Base-by-base conservation (phyloP, 2,797 vertebrate genomes). In the Tadarida brasiliensis region DNA sequence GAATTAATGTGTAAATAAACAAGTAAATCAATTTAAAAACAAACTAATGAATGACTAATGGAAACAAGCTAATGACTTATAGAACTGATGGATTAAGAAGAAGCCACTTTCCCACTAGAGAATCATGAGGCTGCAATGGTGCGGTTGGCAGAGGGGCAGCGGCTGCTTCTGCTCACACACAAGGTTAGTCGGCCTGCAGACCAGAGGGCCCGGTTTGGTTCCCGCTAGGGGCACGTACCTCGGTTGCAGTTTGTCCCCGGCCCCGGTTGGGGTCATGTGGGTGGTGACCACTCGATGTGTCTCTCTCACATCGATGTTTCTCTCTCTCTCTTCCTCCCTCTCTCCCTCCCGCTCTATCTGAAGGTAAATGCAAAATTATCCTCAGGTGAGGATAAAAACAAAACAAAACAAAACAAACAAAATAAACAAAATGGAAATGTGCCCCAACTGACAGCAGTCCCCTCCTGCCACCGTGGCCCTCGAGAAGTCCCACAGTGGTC, bases 1-100 rank as follows among this genome's bases (percentile, higher is more conserved):
- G 54, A 11, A n/a, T 74, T 82, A 82, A 35, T 84, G 89, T 76
- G 57, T 39, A 91, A 93, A 78, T 19, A 85, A 70, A 68, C 28
- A 82, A 73, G 63, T 51, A 44, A 82, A n/a, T 78, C 22, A 7
- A 30, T 49, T 76, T 54, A 56, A 67, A 89, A 73, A 49, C 51
- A 56, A 83, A 28, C 9, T n/a, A 81, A 78, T 76, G 74, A 87
- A 33, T 90, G 90, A 61, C n/a, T 44, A 17, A 73, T 44, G n/a
- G 26, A 16, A 30, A 65, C 70, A 35, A 61, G 8, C 15, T 15
- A 67, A 78, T n/a, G 51, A 68, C 24, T 80, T 70, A 59, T 1
- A 61, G 44, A 61, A 67, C 8, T 44, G 84, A 39, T 57, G 16
- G 11, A 78, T 84, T 95, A 78, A 80, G 65, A 90, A 77, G 54